Percentiles rank a stretch among this genome's conserved stretches.
These are phyloP conservation scores for Homalodisca vitripennis DNA, from an alignment of 1,140 invertebrate genomes.

Conservation along the genomic window DNA sequence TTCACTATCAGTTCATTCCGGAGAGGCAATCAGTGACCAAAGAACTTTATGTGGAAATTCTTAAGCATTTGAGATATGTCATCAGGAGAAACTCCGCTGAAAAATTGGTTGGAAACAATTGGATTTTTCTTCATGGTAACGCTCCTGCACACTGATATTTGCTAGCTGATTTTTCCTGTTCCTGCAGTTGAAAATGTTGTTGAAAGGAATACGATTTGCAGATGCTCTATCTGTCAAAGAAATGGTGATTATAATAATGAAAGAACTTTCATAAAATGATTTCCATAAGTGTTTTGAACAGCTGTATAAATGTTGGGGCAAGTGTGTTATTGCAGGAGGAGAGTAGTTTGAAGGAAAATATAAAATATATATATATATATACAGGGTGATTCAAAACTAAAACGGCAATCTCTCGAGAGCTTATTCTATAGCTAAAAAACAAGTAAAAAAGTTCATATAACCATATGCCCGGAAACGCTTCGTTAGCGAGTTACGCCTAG, in stretches of 20 bases:
- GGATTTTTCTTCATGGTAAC: neutral
- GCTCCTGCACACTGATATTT: neutral
- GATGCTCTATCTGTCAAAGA: neutral
- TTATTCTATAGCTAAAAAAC: no score
- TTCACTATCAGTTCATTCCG: neutral
- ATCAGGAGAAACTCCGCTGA: neutral
- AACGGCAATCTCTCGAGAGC: no score
- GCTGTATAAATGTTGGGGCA: neutral
- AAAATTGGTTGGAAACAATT: neutral
- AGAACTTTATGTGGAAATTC: neutral
- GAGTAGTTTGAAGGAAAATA: neutral
- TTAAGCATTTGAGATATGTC: no score
- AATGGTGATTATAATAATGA: neutral
- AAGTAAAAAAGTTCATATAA: no score
- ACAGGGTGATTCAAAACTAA: no score
- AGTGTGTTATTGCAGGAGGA: neutral
- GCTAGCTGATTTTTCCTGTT: neutral
- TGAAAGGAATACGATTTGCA: neutral
- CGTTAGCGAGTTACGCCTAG: no score
- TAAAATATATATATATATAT: no score
- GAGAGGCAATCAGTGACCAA: neutral
- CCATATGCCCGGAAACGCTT: no score
- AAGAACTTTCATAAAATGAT: neutral
- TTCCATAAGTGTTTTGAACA: neutral
- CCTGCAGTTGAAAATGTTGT: neutral